A percentile compares a stretch with the other conserved stretches of the same genome.
These are phyloP conservation scores for Manis pentadactyla DNA, from an alignment of 2,797 vertebrate genomes.

Conservation along the genomic window DNA sequence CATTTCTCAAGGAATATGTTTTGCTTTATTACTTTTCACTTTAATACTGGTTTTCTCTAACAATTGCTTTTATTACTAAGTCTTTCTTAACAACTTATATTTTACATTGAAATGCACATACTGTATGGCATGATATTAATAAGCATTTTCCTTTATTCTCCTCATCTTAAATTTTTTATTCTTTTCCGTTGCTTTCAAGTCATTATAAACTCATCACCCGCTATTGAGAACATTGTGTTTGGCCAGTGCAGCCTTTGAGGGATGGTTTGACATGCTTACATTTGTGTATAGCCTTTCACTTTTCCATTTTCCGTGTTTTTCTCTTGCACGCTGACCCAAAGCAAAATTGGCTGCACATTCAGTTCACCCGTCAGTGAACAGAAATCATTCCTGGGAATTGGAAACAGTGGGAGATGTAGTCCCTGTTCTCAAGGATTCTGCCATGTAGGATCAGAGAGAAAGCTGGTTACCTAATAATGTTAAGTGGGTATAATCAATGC, in stretches of 20 bases:
- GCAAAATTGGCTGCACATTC: background rate
- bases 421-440: background rate
- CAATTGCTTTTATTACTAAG: slow-evolving; percentile 3
- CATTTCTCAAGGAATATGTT: slow-evolving; percentile 8
- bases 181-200: background rate
- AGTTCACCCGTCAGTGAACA: background rate
- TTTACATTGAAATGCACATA: background rate
- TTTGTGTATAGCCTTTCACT: background rate
- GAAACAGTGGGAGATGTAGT: background rate
- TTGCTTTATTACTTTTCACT: background rate
- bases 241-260: background rate
- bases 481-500: background rate
- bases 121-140: background rate
- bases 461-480: background rate
- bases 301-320: background rate
- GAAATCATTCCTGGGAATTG: background rate
- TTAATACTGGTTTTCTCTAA: background rate
- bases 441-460: background rate
- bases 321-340: background rate
- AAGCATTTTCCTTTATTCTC: background rate
- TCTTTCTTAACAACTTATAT: background rate
- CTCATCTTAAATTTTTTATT: background rate
- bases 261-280: background rate
- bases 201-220: background rate
- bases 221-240: background rate